Percentiles rank a stretch among this genome's conserved stretches.
Evolutionary conservation across 2,888 invertebrate species (phyloP).

Genomic region (Acronicta alni): DNA sequence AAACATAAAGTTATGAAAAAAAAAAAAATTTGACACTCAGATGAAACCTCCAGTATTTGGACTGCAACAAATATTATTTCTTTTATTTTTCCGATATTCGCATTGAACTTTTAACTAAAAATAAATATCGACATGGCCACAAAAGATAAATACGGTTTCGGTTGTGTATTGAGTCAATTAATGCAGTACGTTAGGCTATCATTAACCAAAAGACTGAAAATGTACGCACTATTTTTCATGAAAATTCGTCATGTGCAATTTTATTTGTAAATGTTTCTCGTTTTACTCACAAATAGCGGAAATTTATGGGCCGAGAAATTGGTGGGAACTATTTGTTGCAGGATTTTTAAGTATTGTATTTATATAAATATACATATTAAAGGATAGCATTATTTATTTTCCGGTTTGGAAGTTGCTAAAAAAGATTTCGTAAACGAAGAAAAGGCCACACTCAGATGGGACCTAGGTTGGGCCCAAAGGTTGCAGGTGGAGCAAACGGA

Average conservation of each 20-base stretch:
- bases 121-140: constrained; percentile 39
- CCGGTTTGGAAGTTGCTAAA: constrained; percentile 5
- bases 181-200: constrained; percentile 46
- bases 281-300: constrained; percentile 61
- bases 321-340: constrained; percentile 44
- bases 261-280: constrained; percentile 69
- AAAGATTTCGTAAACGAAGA: too few species aligned
- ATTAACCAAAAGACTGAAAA: constrained; percentile 51
- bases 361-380: constrained; percentile 32
- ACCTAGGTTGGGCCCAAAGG: too few species aligned
- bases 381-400: constrained; percentile 12
- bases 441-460: too few species aligned
- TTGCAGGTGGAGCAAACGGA: too few species aligned
- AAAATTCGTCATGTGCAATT: constrained; percentile 46
- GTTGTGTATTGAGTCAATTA: constrained; percentile 51
- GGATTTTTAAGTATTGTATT: constrained; percentile 28
- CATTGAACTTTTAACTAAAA: constrained; percentile 35
- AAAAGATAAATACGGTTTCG: constrained; percentile 48
- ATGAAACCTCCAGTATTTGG: constrained; percentile 29
- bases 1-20: too few species aligned
- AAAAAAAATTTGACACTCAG: too few species aligned
- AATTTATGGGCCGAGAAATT: constrained; percentile 62
- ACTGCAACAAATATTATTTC: constrained; percentile 38
- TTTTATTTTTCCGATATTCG: constrained; percentile 28
- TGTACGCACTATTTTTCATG: constrained; percentile 26